Evolutionary conservation across 1,140 invertebrate species (phyloP).

Genomic region (Drosophila varians): DNA sequence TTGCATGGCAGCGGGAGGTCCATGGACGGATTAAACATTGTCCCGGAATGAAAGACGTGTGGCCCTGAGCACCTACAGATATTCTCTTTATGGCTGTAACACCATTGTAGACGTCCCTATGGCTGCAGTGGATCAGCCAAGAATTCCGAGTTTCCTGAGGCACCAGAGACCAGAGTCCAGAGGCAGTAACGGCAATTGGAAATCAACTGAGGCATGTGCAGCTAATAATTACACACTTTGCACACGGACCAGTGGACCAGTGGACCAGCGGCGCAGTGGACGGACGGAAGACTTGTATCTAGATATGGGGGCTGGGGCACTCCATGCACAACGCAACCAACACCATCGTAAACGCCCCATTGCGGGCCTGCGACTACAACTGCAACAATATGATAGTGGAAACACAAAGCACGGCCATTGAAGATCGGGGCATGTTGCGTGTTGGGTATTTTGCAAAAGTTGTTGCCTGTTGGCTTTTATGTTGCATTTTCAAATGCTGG

Average conservation of each 20-base stretch:
- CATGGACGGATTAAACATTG: background rate
- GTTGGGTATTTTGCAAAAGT: conserved; percentile 72
- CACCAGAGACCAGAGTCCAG: conserved; percentile 24
- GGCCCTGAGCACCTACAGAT: conserved; percentile 17
- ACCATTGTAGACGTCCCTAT: too few species aligned
- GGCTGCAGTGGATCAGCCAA: too few species aligned
- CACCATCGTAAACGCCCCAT: conserved; percentile 62
- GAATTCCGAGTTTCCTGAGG: background rate
- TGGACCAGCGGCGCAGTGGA: too few species aligned
- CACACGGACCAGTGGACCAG: too few species aligned
- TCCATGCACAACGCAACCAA: conserved; percentile 1
- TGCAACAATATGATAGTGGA: conserved; percentile 36
- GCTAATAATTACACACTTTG: conserved; percentile 74
- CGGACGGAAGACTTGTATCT: conserved; percentile 49
- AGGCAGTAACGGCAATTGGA: conserved; percentile 67
- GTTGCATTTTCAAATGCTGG: conserved; percentile 82
- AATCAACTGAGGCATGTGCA: conserved; percentile 61
- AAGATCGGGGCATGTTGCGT: conserved; percentile 62
- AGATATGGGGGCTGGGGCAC: conserved; percentile 70
- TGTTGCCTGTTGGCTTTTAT: conserved; percentile 72
- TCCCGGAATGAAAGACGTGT: conserved; percentile 6
- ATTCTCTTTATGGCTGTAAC: background rate
- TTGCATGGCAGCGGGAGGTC: conserved; percentile 28
- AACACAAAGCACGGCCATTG: conserved; percentile 65
- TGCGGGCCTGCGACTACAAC: conserved; percentile 44